These are phyloP conservation scores for Leptatherina wallacei DNA, from an alignment of 2,797 vertebrate species.

Conservation along the genomic window DNA sequence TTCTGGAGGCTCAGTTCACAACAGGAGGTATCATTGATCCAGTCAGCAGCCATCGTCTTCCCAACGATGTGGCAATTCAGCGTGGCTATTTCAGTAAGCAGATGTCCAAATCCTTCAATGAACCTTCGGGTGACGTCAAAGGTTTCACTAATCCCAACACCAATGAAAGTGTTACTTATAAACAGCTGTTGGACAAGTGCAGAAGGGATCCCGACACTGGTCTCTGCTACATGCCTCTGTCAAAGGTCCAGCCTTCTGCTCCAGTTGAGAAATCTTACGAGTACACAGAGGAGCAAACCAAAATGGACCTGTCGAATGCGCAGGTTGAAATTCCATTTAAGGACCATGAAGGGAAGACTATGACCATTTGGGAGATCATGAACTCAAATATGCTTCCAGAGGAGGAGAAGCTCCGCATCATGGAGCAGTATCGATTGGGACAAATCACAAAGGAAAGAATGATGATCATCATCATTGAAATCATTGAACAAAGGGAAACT, in stretches of 20 bases:
- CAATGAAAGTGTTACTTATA: constrained; percentile 86
- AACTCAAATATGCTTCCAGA: constrained; percentile 91
- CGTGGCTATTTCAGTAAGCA: constrained; percentile 86
- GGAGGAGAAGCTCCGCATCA: constrained; percentile 86
- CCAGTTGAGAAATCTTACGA: constrained; percentile 85
- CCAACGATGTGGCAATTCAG: constrained; percentile 87
- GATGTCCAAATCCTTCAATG: constrained; percentile 80
- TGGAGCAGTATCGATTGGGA: constrained; percentile 91
- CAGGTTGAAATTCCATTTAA: constrained; percentile 89
- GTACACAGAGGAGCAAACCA: constrained; percentile 89
- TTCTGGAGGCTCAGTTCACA: constrained; percentile 92
- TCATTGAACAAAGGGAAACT: constrained; percentile 93
- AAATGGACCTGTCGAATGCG: constrained; percentile 86
- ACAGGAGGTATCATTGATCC: constrained; percentile 94
- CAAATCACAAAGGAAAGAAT: constrained; percentile 93
- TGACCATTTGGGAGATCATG: constrained; percentile 92
- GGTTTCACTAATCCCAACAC: constrained; percentile 90
- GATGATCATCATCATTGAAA: constrained; percentile 96
- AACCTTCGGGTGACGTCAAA: constrained; percentile 84
- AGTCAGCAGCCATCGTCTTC: constrained; percentile 90
- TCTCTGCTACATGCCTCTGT: constrained; percentile 86
- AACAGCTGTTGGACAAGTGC: constrained; percentile 86
- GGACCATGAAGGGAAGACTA: constrained; percentile 84
- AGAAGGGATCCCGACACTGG: constrained; percentile 85
- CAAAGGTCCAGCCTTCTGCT: constrained; percentile 80